A percentile compares a stretch with the other conserved stretches of the same genome.
phyloP scores from a whole-genome alignment of 2,797 vertebrate genomes.

The Vespertilio murinus region DNA sequence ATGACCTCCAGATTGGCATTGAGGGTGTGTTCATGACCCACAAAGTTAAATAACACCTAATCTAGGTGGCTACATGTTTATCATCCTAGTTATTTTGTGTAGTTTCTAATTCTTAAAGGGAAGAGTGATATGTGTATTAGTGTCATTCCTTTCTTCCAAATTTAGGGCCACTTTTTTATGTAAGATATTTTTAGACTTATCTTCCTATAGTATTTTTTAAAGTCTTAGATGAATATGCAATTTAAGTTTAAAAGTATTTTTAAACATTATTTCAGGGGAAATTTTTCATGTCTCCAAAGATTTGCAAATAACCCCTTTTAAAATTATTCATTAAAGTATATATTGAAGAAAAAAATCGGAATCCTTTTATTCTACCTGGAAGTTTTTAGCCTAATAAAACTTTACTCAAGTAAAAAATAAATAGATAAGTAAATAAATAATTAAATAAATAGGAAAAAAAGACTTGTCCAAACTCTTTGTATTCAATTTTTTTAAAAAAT shows the following conservation, averaged over 20 bases:
- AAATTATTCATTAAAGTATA: conserved; percentile 38
- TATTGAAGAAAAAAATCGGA: not conserved
- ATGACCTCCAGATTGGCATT: not conserved
- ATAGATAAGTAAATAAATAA: too few relatives aligned
- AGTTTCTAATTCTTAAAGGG: conserved; percentile 37
- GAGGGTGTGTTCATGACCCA: not conserved
- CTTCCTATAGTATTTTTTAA: conserved; percentile 37
- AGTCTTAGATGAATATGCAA: not conserved
- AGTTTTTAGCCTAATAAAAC: not conserved
- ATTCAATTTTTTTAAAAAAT: conserved; percentile 17
- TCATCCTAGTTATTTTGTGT: not conserved
- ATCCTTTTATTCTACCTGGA: not conserved
- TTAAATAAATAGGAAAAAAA: not conserved
- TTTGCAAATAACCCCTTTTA: not conserved
- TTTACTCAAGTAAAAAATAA: conserved; percentile 36
- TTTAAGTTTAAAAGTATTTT: conserved; percentile 24
- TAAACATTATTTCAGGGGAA: not conserved
- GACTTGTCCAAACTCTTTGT: conserved; percentile 15
- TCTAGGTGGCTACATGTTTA: conserved; percentile 31
- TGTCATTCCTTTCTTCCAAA: conserved; percentile 53
- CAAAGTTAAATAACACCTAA: not conserved
- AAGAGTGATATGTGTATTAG: not conserved
- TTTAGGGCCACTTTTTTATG: conserved; percentile 47
- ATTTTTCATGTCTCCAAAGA: not conserved
- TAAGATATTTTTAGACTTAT: conserved; percentile 2